These are phyloP conservation scores for Pemphigus obesinymphae DNA, from an alignment of 1,140 invertebrate species.

Conservation along the genomic window DNA sequence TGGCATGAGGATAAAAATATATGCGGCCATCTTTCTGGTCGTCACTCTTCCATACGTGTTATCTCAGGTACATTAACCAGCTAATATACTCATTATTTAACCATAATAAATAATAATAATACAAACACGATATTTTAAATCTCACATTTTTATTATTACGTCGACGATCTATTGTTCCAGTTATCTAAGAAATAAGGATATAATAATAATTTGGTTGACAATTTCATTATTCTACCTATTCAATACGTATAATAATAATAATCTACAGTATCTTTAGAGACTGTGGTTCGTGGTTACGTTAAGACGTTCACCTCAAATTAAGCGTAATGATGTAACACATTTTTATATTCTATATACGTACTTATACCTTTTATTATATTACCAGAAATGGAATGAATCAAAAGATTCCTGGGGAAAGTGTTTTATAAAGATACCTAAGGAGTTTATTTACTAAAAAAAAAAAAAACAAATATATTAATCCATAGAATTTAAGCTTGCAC, in stretches of 20 bases:
- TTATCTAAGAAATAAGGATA: constrained; percentile 10
- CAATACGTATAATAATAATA: constrained; percentile 28
- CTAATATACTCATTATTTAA: neutral
- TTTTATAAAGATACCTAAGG: neutral
- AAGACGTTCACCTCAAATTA: constrained; percentile 32
- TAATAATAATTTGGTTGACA: constrained; percentile 25
- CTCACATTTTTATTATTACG: neutral
- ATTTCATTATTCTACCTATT: constrained; percentile 31
- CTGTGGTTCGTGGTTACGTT: constrained; percentile 26
- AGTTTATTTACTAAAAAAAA: neutral
- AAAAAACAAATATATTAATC: neutral
- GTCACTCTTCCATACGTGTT: constrained; percentile 36
- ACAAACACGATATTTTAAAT: neutral
- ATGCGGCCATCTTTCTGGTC: constrained; percentile 31
- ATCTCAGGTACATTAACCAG: constrained; percentile 22
- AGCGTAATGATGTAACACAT: constrained; percentile 31
- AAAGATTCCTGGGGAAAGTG: constrained; percentile 20
- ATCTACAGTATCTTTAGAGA: neutral
- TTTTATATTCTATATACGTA: constrained; percentile 10
- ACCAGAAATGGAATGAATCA: neutral
- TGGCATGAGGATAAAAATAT: constrained; percentile 39
- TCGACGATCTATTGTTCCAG: constrained; percentile 29
- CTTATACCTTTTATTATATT: neutral
- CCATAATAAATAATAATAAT: neutral
- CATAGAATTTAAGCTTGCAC: too few species aligned